These are phyloP conservation scores for Lycopodina hypogea DNA, from an alignment of 37 sponge, comb jelly and placozoan species.

Conservation along the genomic window DNA sequence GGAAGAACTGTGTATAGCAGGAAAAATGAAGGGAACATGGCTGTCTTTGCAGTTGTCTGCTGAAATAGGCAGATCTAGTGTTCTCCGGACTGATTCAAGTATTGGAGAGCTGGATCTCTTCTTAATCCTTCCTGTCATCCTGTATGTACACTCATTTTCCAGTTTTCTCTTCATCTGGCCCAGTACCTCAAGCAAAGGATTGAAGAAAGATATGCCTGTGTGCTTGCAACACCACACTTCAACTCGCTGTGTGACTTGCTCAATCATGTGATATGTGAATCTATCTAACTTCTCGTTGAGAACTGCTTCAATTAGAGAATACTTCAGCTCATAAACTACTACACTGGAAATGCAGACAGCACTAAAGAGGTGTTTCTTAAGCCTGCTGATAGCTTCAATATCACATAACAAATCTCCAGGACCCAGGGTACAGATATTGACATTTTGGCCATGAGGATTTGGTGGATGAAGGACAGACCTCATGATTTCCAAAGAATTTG, in stretches of 20 bases:
- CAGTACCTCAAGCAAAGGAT: conserved; percentile 5
- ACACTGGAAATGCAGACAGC: conserved; percentile 1
- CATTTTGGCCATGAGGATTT: not conserved
- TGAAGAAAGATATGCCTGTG: conserved; percentile 2
- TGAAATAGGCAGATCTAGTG: no score
- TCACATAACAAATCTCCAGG: conserved; percentile 14
- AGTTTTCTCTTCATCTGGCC: not conserved
- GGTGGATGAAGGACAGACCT: conserved; percentile 14
- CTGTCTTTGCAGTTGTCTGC: no score
- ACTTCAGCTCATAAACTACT: conserved; percentile 1
- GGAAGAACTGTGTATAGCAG: no score
- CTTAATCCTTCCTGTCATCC: not conserved
- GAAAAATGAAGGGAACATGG: no score
- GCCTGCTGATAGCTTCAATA: conserved; percentile 18
- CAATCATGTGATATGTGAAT: not conserved
- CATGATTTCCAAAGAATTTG: not conserved
- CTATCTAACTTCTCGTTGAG: not conserved
- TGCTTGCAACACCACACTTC: not conserved
- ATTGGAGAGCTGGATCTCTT: no score
- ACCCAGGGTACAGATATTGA: conserved; percentile 1
- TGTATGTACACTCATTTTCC: not conserved
- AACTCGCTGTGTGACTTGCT: not conserved
- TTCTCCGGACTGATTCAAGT: no score
- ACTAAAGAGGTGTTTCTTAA: conserved; percentile 23
- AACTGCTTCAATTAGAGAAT: not conserved